These are phyloP conservation scores for Bradynema listronoti DNA, from an alignment of 1,140 invertebrate genomes.

Conservation along the genomic window DNA sequence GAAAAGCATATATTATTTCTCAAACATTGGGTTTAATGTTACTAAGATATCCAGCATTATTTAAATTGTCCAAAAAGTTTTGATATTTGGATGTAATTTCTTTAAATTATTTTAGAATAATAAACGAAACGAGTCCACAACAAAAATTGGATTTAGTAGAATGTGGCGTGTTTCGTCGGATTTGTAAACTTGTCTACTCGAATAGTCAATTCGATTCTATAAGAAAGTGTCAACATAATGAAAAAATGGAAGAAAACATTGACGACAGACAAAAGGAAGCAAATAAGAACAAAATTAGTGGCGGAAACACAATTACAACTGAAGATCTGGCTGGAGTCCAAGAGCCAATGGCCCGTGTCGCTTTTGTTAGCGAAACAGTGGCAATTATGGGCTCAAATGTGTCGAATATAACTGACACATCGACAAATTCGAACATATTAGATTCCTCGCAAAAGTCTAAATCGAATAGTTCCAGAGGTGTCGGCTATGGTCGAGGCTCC, in stretches of 20 bases:
- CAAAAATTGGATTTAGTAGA: no score
- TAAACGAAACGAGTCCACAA: no score
- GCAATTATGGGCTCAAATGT: not conserved
- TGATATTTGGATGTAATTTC: not conserved
- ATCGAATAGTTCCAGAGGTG: constrained; percentile 59
- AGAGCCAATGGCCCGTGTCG: constrained; percentile 1
- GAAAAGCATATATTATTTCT: not conserved
- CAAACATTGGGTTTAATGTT: not conserved
- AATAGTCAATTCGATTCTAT: no score
- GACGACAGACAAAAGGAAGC: no score
- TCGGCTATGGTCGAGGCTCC: constrained; percentile 87
- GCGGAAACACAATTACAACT: not conserved
- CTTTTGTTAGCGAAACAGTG: not conserved
- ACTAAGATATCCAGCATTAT: not conserved
- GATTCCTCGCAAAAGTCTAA: constrained; percentile 10
- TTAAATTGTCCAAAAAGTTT: not conserved
- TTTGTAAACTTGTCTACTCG: no score
- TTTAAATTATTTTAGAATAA: not conserved
- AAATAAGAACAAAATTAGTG: no score
- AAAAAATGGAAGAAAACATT: no score
- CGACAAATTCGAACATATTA: not conserved
- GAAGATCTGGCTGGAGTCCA: not conserved
- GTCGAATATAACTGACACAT: not conserved
- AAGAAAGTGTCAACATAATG: no score
- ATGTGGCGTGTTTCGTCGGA: no score